phyloP scores from a whole-genome alignment of 2,888 invertebrate species.

The Brachyptera risi region DNA sequence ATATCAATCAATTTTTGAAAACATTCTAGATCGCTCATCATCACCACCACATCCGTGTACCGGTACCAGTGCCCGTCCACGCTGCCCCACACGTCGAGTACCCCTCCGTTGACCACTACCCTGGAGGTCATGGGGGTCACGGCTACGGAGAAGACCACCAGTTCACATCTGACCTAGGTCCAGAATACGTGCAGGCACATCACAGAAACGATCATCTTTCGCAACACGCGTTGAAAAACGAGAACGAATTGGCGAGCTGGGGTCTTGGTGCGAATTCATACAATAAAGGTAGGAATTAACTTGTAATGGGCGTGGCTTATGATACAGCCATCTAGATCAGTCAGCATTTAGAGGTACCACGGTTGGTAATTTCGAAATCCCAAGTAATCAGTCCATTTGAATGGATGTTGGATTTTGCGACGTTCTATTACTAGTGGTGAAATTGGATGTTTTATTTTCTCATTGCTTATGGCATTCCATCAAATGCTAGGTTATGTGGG shows the following conservation, averaged over 20 bases:
- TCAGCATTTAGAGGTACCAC: no score
- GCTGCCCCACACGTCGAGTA: constrained; percentile 39
- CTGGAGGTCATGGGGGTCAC: constrained; percentile 29
- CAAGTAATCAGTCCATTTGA: no score
- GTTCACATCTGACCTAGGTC: neutral
- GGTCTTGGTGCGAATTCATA: constrained; percentile 45
- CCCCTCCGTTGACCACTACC: constrained; percentile 19
- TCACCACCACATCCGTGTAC: constrained; percentile 56
- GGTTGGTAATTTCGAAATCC: no score
- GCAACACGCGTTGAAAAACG: constrained; percentile 47
- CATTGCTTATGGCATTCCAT: no score
- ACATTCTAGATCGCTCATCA: constrained; percentile 72
- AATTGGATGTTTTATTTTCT: no score
- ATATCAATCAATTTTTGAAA: no score
- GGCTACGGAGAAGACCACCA: constrained; percentile 46
- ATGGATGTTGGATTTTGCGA: no score
- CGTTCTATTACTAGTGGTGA: no score
- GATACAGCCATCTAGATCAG: no score
- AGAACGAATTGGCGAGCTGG: constrained; percentile 60
- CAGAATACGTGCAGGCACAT: neutral
- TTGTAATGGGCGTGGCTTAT: no score
- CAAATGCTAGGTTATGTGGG: no score
- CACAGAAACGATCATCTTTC: constrained; percentile 23
- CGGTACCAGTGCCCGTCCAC: constrained; percentile 44
- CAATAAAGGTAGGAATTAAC: neutral